A percentile compares a stretch with the other conserved stretches of the same genome.
Evolutionary conservation across 2,797 vertebrate genomes (phyloP).

Genomic region (Amblyraja radiata): DNA sequence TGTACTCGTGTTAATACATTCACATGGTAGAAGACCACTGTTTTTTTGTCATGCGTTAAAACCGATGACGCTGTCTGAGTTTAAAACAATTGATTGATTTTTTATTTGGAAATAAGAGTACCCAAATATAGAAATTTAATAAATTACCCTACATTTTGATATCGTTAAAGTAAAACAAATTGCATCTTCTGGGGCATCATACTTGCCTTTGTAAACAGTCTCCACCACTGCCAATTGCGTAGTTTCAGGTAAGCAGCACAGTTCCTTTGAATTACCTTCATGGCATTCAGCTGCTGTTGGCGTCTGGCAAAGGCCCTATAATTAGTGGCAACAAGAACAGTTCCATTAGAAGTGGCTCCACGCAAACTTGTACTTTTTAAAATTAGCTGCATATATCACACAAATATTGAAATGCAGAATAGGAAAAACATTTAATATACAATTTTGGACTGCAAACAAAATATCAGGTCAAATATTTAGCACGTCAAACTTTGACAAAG

Average conservation of each 20-base stretch:
- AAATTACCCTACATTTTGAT: neutral
- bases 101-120: neutral
- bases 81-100: too few species aligned
- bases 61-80: too few species aligned
- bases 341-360: neutral
- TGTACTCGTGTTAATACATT: too few species aligned
- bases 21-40: too few species aligned
- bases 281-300: constrained; percentile 94
- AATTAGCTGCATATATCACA: neutral
- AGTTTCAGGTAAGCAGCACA: constrained; percentile 95
- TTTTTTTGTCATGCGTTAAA: too few species aligned
- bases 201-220: constrained; percentile 91
- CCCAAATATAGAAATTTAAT: neutral
- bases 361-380: too few species aligned
- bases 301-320: constrained; percentile 85
- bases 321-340: neutral
- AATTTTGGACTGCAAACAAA: neutral
- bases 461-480: neutral
- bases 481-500: neutral
- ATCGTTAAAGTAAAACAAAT: neutral
- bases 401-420: neutral
- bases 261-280: constrained; percentile 97
- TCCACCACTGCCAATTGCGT: constrained; percentile 99
- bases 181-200: neutral
- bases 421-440: neutral